A percentile compares a stretch with the other conserved stretches of the same genome.
phyloP scores from a whole-genome alignment of 2,888 invertebrate genomes.

The Podotricha telesiphe region DNA sequence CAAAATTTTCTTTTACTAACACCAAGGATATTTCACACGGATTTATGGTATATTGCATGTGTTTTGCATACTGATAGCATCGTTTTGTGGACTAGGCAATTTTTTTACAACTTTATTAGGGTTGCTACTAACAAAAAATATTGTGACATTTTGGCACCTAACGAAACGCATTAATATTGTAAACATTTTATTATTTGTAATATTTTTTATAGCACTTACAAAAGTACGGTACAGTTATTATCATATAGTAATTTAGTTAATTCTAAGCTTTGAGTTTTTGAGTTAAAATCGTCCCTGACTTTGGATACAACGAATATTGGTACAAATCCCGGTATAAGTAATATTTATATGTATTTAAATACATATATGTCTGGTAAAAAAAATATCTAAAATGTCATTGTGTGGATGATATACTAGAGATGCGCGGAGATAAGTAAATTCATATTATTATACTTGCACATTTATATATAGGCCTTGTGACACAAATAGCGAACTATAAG shows the following conservation, averaged over 20 bases:
- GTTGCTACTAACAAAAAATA: slow-evolving; percentile 1
- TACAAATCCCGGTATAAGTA: not conserved
- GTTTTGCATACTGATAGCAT: slow-evolving; percentile 7
- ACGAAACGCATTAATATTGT: not conserved
- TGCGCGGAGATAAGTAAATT: not conserved
- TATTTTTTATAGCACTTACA: too few relatives aligned
- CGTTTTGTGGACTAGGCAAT: not conserved
- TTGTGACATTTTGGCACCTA: not conserved
- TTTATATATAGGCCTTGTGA: slow-evolving; percentile 6
- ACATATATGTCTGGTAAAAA: too few relatives aligned
- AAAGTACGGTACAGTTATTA: too few relatives aligned
- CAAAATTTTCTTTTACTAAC: not conserved
- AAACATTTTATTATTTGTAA: not conserved
- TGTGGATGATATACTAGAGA: not conserved
- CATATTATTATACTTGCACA: not conserved
- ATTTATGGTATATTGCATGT: slow-evolving; percentile 3
- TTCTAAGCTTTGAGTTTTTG: too few relatives aligned
- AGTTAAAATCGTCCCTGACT: too few relatives aligned
- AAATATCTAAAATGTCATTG: too few relatives aligned
- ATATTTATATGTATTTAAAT: not conserved
- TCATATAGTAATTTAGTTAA: too few relatives aligned
- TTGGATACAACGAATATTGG: too few relatives aligned
- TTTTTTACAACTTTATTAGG: not conserved
- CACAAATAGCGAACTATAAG: slow-evolving; percentile 41
- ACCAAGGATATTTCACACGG: slow-evolving; percentile 2